Base-by-base conservation (phyloP, 2,888 invertebrate species). In the Petrolisthes cinctipes region DNA sequence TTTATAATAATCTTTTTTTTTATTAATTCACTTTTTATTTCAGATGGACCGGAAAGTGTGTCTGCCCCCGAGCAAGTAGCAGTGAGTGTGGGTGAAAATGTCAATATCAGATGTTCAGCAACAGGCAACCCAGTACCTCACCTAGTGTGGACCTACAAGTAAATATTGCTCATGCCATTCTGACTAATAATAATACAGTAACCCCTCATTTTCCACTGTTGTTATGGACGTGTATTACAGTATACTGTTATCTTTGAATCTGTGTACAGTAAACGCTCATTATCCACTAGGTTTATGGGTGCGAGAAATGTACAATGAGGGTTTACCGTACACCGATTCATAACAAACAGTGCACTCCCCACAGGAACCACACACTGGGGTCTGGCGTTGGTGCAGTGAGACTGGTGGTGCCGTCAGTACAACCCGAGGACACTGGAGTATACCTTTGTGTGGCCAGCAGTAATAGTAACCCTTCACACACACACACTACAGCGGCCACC, bases 371-470 rank as follows among this genome's bases (percentile, higher is more conserved):
- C 23, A 85, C 80, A 23, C 17, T 85, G 73, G 57, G 71, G 1
- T 73, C 80, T 5, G 88, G 88, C 11, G 78, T 71, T 7, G 88
- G 88, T 37, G 68, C 66, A n/a, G 85, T 86, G 14, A 71, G 82
- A 17, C 88, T 89, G 51, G 75, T 88, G 56, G 9, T 89, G 66
- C 71, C 73, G 66, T 71, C 84, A 4, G 89, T 80, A 7, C 51
- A 56, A 23, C 73, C 87, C 37, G 76, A 83, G 14, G 79, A 88
- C 85, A 88, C 88, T 0, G 89, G 88, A 23, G 78, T 89, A 53
- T 89, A 89, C 68, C 20, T 51, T 56, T 89, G 89, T 56, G 80
- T 75, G 57, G 89, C 89, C 11, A 68, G 82, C 61, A n/a, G 81
- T 57, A 89, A 81, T 84, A 37, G 37, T 57, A 7, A 73, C 78